A percentile compares a stretch with the other conserved stretches of the same genome.
These are phyloP conservation scores for Drosophila burlai DNA, from an alignment of 1,140 invertebrate species.

Conservation along the genomic window DNA sequence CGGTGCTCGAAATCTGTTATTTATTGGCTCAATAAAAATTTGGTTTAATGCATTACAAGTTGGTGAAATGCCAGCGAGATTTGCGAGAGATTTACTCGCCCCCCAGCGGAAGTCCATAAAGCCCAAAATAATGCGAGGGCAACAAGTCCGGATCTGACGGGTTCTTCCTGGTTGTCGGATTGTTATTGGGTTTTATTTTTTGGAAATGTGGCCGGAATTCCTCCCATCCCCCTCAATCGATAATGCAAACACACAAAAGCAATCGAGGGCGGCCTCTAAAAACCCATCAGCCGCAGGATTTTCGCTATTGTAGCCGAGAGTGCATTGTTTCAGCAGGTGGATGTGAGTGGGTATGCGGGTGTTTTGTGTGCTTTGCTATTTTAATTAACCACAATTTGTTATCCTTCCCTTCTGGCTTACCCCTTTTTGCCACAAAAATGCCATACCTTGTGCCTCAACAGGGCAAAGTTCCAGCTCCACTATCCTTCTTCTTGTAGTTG, in stretches of 20 bases:
- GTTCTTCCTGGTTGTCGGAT: constrained; percentile 33
- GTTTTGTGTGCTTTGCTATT: constrained; percentile 44
- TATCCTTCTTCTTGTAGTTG: not conserved
- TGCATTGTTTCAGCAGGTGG: constrained; percentile 49
- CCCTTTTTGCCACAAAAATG: not conserved
- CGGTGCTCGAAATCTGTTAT: constrained; percentile 68
- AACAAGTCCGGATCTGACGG: constrained; percentile 54
- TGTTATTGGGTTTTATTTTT: constrained; percentile 33
- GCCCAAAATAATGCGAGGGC: constrained; percentile 44
- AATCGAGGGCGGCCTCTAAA: constrained; percentile 33
- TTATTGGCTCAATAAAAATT: constrained; percentile 77
- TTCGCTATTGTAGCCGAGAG: constrained; percentile 33
- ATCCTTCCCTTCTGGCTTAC: not conserved
- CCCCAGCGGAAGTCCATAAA: constrained; percentile 48
- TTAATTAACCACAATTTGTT: constrained; percentile 71
- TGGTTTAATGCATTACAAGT: constrained; percentile 73
- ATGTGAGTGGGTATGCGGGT: constrained; percentile 5
- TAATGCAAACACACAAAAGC: constrained; percentile 35
- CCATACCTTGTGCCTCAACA: constrained; percentile 19
- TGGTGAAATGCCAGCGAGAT: constrained; percentile 43
- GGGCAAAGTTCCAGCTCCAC: not conserved
- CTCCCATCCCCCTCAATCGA: constrained; percentile 18
- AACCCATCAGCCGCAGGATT: constrained; percentile 10
- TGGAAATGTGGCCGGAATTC: constrained; percentile 11
- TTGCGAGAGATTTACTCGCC: constrained; percentile 50